A percentile compares a stretch with the other conserved stretches of the same genome.
These are phyloP conservation scores for Diorhabda sublineata DNA, from an alignment of 1,140 invertebrate species.

Conservation along the genomic window DNA sequence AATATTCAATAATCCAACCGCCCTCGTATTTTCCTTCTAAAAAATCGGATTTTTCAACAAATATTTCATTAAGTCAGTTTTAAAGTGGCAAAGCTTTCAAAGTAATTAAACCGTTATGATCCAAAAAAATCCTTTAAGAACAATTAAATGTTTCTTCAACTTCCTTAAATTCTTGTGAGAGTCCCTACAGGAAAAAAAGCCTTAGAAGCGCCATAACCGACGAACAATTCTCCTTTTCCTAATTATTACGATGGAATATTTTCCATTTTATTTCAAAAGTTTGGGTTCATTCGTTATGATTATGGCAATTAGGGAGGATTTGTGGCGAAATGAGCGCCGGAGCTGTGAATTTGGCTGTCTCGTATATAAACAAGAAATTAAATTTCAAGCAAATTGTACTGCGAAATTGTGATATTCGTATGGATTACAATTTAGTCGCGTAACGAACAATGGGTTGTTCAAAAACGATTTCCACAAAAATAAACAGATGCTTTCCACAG, in stretches of 20 bases:
- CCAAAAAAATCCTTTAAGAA: constrained; percentile 1
- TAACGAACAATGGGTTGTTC: background rate
- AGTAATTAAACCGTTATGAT: background rate
- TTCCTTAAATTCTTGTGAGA: background rate
- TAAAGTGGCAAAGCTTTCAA: background rate
- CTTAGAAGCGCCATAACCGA: background rate
- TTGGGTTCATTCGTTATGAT: constrained; percentile 2
- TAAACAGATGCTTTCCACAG: background rate
- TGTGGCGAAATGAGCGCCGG: background rate
- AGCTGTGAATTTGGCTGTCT: background rate
- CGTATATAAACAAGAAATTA: background rate
- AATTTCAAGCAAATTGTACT: constrained; percentile 3
- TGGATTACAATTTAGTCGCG: background rate
- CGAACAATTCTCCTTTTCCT: background rate
- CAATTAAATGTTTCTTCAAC: constrained; percentile 1
- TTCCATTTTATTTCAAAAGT: background rate
- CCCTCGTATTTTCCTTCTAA: no score
- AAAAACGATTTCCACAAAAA: background rate
- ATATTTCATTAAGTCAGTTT: no score
- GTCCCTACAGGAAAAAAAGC: background rate
- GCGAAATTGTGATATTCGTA: background rate
- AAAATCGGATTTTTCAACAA: no score
- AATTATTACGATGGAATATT: constrained; percentile 1
- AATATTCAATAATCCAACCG: no score
- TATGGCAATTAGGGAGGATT: background rate